A percentile compares a stretch with the other conserved stretches of the same genome.
Evolutionary conservation across 2,113 vertebrate species (phyloP).

Genomic region (Asarcornis scutulata): DNA sequence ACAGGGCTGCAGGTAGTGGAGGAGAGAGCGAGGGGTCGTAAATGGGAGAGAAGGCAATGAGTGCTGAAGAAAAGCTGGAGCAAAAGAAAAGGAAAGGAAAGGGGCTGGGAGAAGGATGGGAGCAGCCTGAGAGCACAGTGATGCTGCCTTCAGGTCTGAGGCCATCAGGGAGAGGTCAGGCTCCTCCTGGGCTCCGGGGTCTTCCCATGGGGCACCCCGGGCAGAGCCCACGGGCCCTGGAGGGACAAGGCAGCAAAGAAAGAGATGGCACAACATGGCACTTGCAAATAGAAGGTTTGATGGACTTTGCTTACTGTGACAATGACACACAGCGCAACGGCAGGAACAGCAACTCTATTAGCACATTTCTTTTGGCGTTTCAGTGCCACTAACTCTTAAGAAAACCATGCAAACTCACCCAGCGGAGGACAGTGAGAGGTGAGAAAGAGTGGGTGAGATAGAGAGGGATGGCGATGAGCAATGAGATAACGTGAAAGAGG

Average conservation of each 20-base stretch:
- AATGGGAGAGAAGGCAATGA: background rate
- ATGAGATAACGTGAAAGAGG: fast-evolving
- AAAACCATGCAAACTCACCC: background rate
- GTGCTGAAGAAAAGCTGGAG: background rate
- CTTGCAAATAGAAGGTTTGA: background rate
- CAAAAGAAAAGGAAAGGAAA: background rate
- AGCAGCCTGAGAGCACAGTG: background rate
- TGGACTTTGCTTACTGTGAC: background rate
- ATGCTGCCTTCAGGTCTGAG: background rate
- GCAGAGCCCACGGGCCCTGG: background rate
- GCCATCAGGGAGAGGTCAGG: background rate
- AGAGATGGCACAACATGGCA: background rate
- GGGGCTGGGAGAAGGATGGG: background rate
- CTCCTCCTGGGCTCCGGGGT: background rate
- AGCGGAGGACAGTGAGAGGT: fast-evolving
- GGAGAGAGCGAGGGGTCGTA: background rate
- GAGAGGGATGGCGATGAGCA: background rate
- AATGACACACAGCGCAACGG: background rate
- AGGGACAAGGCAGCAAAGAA: background rate
- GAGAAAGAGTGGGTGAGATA: background rate
- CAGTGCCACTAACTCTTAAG: background rate
- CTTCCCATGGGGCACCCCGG: background rate
- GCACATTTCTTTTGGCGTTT: background rate
- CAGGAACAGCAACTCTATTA: background rate
- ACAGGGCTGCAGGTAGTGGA: background rate